Evolutionary conservation across 2,888 invertebrate species (phyloP), one percentile per base, ranked within the genome.

Genomic region (Lutraria lutraria): DNA sequence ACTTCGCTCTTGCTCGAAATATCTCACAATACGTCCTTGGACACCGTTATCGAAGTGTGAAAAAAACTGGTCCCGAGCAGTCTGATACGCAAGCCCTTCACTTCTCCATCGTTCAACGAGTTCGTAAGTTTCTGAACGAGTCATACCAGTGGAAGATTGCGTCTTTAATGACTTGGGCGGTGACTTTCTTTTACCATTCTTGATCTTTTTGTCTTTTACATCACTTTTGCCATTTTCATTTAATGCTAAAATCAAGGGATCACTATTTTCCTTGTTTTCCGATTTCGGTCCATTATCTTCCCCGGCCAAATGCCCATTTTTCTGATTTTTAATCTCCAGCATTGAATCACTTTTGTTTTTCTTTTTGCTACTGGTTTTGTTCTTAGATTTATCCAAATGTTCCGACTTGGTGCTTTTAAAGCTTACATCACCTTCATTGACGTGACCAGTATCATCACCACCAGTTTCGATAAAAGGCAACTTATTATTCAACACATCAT

Each of bases 1-100:
- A n/a, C 95, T 96, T 21, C 96, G 90, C 34, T 95, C 95, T 89
- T 96, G 96, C 90, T 96, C 96, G 83, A 96, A 95, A 90, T 96
- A 96, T 87, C 95, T 95, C 85, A 96, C 93, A 63, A 96, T 92
- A 29, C 94, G 91, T 43, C 93, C 94, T 76, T 94, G 94, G 43
- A 94, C 89, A 15, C 90, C 89, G 60, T 92, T 93, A 60, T 95
- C 94, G 34, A 96, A 91, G 82, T 76, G 89, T 21, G 90, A 87
- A 81, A 92, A 92, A 79, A 92, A 92, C 72, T 91, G 90, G 87
- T 91, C 87, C 63, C 92, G 52, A 4, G 89, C 89, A 21, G 82
- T 89, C 63, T 92, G 90, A 83, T 91, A 92, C 43, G 88, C 89
- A 21, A 43, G 60, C 0, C 92, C 92, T 88, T 92, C 92, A 89